Evolutionary conservation across 2,113 vertebrate species (phyloP), one percentile per base, ranked within the genome.

Genomic region (Ursus arctos): DNA sequence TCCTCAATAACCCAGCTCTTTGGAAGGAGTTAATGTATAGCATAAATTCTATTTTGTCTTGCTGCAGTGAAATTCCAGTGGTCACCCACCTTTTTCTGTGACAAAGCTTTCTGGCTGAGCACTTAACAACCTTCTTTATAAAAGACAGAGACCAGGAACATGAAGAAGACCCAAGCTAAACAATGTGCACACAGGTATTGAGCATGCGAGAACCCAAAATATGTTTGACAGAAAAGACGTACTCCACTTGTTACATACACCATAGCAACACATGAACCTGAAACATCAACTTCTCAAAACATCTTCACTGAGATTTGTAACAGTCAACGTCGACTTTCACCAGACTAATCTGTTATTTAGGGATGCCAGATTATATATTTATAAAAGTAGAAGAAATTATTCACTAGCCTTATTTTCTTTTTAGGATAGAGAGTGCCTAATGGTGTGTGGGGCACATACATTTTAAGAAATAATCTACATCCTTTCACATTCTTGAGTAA

Each of bases 291-390:
- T 94, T 92, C 57, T 84, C 76, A 22, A 88, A 67, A 11, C 81
- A 74, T 96, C 97, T 96, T 93, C n/a, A 47, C 3, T 76, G 47
- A 95, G 77, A 67, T 18, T 49, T 94, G 1, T 59, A 92, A 74
- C 18, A 90, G 5, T 83, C 91, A 36, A 33, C 31, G 79, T 74
- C 31, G 65, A 13, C 67, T 87, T 92, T 80, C 22, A 85, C 55
- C 28, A 86, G 22, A 8, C 11, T 49, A 49, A 91, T 74, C 28
- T 77, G 1, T 91, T 94, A 79, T 49, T 76, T 92, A 36, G 31
- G 40, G 47, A 83, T 76, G 18, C 36, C 82, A 95, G 82, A 67
- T 89, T 80, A 92, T 89, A 95, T 86, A 92, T 94, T 96, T 96
- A 76, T 71, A 53, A 84, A 96, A 95, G 67, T 47, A 92, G 63